Evolutionary conservation across 2,797 vertebrate genomes (phyloP), one percentile per base, ranked within the genome.

Genomic region (Fratercula arctica): DNA sequence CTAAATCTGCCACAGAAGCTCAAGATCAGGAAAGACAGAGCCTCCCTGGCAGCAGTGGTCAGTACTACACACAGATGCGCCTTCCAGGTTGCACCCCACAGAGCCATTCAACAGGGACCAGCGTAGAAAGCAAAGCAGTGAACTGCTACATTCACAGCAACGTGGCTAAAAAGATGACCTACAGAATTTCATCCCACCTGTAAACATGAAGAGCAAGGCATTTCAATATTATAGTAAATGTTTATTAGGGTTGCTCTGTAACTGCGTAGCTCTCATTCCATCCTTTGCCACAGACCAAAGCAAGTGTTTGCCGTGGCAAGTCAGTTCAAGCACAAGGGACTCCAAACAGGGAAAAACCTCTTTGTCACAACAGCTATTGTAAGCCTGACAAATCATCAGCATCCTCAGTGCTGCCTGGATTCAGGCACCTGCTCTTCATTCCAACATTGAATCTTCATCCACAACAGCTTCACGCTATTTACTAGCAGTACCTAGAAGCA

Each of bases 21-120:
- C 23, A 45, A 11, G 11, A 72, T 20, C 43, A 57, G 75, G 10
- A n/a, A 17, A 61, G 14, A 53, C 20, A 39, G 23, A 54, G 28
- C 33, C 26, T 25, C 2, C 1, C 10, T 6, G 54, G 72, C 61
- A 88, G 48, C 57, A 57, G 14, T 0, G 8, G 13, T 2, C 1
- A 85, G 13, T 26, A 28, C 39, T 10, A 57, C 53, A 43, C 2
- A 6, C 0, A 0, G 25, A 39, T 0, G 3, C 3, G n/a, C 45
- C 45, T 72, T 46, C 29, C 68, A 68, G 59, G 19, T 41, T 7
- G 25, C 1, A 4, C 2, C 6, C 10, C 0, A 0, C 69, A 59
- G 41, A 75, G 50, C 19, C 37, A 17, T 11, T 51, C 33, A 6
- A 6, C 28, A 33, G 61, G 33, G 83, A 80, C 2, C n/a, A 45